Evolutionary conservation across 2,113 vertebrate species (phyloP).

Genomic region (Cyanoliseus patagonus): DNA sequence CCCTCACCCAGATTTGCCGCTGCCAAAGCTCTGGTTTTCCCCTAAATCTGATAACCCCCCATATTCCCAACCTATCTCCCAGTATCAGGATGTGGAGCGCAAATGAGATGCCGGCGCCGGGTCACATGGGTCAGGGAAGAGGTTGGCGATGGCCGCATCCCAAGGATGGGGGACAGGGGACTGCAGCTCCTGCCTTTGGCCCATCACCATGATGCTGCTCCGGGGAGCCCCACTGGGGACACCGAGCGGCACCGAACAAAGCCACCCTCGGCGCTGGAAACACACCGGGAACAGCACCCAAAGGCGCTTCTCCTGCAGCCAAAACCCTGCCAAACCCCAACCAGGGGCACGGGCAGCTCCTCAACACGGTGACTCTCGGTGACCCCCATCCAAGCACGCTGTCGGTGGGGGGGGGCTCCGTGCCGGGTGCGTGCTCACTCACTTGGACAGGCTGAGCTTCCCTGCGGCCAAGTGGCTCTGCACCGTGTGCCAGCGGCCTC

Average conservation of each 20-base stretch:
- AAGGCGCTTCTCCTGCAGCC: not conserved
- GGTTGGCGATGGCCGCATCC: not conserved
- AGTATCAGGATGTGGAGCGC: not conserved
- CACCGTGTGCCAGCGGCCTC: conserved; percentile 94
- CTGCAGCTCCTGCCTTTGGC: not conserved
- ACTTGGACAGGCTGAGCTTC: conserved; percentile 95
- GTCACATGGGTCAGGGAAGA: not conserved
- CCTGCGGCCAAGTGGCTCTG: conserved; percentile 95
- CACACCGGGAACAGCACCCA: not conserved
- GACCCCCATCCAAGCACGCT: not conserved
- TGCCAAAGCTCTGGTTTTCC: not conserved
- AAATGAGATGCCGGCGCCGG: not conserved
- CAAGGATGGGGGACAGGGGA: rapidly evolving
- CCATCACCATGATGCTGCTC: not conserved
- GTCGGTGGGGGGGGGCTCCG: not conserved
- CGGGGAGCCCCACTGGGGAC: not conserved
- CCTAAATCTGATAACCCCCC: not conserved
- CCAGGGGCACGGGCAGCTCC: not conserved
- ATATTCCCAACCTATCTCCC: not conserved
- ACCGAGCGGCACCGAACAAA: not conserved
- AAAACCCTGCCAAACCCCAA: not conserved
- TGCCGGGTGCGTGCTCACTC: conserved; percentile 78
- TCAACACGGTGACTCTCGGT: not conserved
- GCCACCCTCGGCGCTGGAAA: not conserved
- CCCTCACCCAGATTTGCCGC: not conserved